Base-by-base conservation (phyloP, 1,140 invertebrate genomes). In the Lordiphosa stackelbergi region DNA sequence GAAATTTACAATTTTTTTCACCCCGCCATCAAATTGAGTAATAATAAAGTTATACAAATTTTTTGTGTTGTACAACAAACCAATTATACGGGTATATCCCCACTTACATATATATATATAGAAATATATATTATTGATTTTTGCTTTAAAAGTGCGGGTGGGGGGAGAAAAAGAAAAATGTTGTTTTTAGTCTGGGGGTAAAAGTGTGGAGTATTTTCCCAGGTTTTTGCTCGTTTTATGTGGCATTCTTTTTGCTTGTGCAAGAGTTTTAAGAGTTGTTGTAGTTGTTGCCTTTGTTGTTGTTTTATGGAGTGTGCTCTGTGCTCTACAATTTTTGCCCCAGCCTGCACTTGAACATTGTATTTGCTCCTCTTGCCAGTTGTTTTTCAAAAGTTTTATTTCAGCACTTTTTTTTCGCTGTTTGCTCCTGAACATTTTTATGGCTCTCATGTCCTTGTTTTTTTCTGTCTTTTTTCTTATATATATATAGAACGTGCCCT, bases 361-460 rank as follows among this genome's bases (percentile, higher is more conserved):
- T 49, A 35, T 35, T 49, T 36, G 54, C 54, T 41, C 52, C 62
- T 58, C 51, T 59, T 36, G 28, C 28, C 24, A 42, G 22, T 40
- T 43, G 6, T 46, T 55, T 55, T 55, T 42, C 7, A 45, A 53
- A 41, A 31, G 28, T 46, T 55, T 45, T 46, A 45, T 43, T 35
- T 54, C 24, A 49, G 35, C 47, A 24, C 6, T 31, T 31, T 31
- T 31, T 31, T 31, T 31, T 31, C 7, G 28, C 8, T 31, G 7
- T 24, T 24, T 24, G 22, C 22, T 24, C 22, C 22, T 24, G 52
- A 78, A 78, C 69, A 79, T 72, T 83, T 83, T 83, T 83, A 83
- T 73, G 72, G 72, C 77, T 60, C 59, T 63, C 48, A 56, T 83
- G 77, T 83, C 77, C 77, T 83, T 83, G 77, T 69, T 69, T 57